Percentiles rank a stretch among this genome's conserved stretches.
These are phyloP conservation scores for rabbit (Oryctolagus cuniculus) DNA, from an alignment of 2,113 vertebrate species.

Conservation along the genomic window mOryCun1.1 NC_091433.1:3985001-3985500, in stretches of 20 bases:
- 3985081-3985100: background rate
- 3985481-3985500: no score
- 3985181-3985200: background rate
- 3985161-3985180: background rate
- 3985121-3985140: background rate
- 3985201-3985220: background rate
- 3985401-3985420: no score
- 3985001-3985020: background rate
- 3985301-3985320: no score
- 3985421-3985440: no score
- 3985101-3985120: background rate
- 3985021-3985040: background rate
- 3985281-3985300: background rate
- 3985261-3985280: background rate
- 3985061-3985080: background rate
- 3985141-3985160: background rate
- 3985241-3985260: no score
- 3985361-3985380: no score
- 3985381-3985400: no score
- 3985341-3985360: no score
- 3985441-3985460: no score
- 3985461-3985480: no score
- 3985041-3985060: background rate
- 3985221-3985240: accelerated
- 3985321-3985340: no score